phyloP scores from a whole-genome alignment of 2,797 vertebrate species.

The Leuciscus waleckii region DNA sequence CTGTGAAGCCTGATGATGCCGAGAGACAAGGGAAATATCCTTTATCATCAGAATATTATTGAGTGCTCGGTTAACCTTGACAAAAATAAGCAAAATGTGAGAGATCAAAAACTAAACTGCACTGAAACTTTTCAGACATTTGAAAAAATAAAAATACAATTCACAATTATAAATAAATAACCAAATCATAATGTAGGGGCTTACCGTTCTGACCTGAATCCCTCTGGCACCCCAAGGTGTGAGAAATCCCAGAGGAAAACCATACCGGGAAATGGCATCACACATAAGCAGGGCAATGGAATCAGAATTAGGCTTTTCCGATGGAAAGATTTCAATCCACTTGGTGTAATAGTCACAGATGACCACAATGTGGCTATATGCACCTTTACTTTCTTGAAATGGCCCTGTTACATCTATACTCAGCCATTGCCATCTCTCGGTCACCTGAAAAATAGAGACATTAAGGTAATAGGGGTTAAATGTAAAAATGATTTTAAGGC shows the following conservation, averaged over 20 bases:
- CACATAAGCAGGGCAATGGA: conserved; percentile 43
- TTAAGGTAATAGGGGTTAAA: neutral
- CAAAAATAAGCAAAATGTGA: neutral
- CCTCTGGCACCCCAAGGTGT: conserved; percentile 43
- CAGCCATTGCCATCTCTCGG: conserved; percentile 77
- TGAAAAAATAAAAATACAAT: neutral
- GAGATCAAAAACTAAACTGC: neutral
- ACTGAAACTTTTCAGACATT: neutral
- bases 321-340: conserved; percentile 49
- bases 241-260: conserved; percentile 47
- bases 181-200: neutral
- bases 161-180: neutral
- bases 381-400: conserved; percentile 56
- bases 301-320: conserved; percentile 45
- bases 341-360: conserved; percentile 48
- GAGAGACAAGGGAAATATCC: conserved; percentile 23
- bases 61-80: conserved; percentile 19
- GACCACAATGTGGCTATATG: conserved; percentile 41
- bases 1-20: conserved; percentile 66
- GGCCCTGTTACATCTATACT: conserved; percentile 76
- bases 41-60: conserved; percentile 24
- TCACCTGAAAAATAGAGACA: conserved; percentile 67
- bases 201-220: conserved; percentile 44
- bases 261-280: conserved; percentile 48
- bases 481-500: neutral